These are phyloP conservation scores for Lasioglossum calceatum DNA, from an alignment of 2,888 invertebrate species.

Conservation along the genomic window DNA sequence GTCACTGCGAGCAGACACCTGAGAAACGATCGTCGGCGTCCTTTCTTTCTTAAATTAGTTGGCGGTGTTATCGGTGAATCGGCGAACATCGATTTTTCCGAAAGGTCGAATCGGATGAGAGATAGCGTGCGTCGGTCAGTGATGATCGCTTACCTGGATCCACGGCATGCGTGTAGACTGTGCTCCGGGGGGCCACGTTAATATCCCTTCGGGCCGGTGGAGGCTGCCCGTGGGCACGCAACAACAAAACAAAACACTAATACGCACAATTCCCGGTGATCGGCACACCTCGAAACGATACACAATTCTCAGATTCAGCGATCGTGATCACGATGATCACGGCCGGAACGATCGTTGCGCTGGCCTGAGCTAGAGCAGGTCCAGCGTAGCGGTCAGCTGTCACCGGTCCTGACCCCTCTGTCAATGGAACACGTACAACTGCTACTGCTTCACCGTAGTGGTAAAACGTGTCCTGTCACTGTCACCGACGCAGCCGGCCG, in stretches of 20 bases:
- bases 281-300: slow-evolving; percentile 33
- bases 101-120: slow-evolving; percentile 5
- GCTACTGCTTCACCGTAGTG: not conserved
- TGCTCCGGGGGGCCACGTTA: slow-evolving; percentile 56
- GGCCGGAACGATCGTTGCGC: slow-evolving; percentile 18
- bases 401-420: not conserved
- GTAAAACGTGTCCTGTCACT: not conserved
- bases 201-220: slow-evolving; percentile 46
- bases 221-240: slow-evolving; percentile 20
- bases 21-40: not conserved
- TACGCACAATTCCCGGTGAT: slow-evolving; percentile 38
- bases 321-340: not conserved
- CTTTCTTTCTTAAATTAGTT: not conserved
- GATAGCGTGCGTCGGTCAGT: slow-evolving; percentile 22
- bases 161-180: slow-evolving; percentile 79
- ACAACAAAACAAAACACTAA: slow-evolving; percentile 59
- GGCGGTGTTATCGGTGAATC: slow-evolving; percentile 21
- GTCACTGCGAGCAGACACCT: slow-evolving; percentile 16
- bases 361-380: not conserved
- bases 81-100: slow-evolving; percentile 45
- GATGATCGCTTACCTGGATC: slow-evolving; percentile 73
- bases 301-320: slow-evolving; percentile 3
- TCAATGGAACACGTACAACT: not conserved
- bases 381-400: slow-evolving; percentile 16
- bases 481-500: slow-evolving; percentile 20